Conservation (phyloP, 2,888 invertebrate species). For the Drosophila demipolita region DNA sequence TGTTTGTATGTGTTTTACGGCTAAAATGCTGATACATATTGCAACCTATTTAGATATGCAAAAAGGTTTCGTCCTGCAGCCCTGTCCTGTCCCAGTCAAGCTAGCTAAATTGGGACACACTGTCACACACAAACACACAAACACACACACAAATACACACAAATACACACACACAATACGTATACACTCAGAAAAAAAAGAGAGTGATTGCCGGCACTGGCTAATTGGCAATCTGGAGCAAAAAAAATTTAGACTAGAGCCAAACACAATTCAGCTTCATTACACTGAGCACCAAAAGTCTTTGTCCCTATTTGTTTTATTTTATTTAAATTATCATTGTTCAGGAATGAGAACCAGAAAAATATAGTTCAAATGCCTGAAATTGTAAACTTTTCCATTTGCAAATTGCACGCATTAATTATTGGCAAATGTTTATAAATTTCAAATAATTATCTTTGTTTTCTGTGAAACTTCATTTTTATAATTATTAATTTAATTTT, state of each 20-base stretch:
- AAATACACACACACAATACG: slow-evolving; percentile 5
- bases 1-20: slow-evolving; percentile 12
- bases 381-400: neutral
- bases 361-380: no score
- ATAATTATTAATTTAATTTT: neutral
- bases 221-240: neutral
- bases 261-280: neutral
- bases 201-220: neutral
- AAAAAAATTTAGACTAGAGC: neutral
- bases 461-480: neutral
- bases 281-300: neutral
- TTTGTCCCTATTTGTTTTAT: neutral
- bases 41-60: slow-evolving; percentile 69
- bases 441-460: neutral
- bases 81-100: slow-evolving; percentile 20
- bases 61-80: slow-evolving; percentile 43
- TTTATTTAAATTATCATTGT: slow-evolving; percentile 35
- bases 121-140: neutral
- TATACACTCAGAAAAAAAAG: neutral
- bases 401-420: slow-evolving; percentile 11
- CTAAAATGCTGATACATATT: slow-evolving; percentile 47
- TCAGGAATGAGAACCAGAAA: neutral
- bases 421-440: neutral
- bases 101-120: slow-evolving; percentile 61
- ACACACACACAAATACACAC: slow-evolving; percentile 17